phyloP scores from a whole-genome alignment of 2,888 invertebrate genomes.

The Spisula subtruncata region DNA sequence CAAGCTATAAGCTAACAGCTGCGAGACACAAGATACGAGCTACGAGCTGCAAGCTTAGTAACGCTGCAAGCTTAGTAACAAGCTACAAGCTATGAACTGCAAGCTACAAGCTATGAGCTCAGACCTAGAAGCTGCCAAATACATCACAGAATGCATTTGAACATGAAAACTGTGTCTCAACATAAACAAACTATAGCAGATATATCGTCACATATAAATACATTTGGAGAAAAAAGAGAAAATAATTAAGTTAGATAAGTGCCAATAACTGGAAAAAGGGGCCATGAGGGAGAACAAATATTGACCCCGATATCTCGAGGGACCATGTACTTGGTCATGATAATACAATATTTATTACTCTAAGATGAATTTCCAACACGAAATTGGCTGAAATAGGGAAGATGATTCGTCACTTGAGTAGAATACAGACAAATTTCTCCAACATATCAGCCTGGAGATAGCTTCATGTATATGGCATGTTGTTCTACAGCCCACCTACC shows the following conservation, averaged over 20 bases:
- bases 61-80: no score
- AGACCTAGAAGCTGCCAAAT: no score
- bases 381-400: neutral
- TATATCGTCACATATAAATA: neutral
- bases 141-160: neutral
- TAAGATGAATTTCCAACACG: neutral
- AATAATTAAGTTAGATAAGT: constrained; percentile 38
- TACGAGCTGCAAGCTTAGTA: no score
- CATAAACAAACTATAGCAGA: neutral
- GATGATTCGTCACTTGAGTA: neutral
- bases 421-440: neutral
- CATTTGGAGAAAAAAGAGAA: constrained; percentile 12
- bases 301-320: constrained; percentile 32
- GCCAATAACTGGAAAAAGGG: neutral
- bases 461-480: neutral
- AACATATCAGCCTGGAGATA: neutral
- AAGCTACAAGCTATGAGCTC: no score
- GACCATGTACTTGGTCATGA: neutral
- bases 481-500: no score
- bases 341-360: constrained; percentile 22
- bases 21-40: no score
- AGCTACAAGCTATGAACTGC: no score
- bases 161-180: neutral
- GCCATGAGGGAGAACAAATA: constrained; percentile 1
- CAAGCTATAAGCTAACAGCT: no score